phyloP scores from a whole-genome alignment of 2,797 vertebrate species.

The Acrossocheilus fasciatus region DNA sequence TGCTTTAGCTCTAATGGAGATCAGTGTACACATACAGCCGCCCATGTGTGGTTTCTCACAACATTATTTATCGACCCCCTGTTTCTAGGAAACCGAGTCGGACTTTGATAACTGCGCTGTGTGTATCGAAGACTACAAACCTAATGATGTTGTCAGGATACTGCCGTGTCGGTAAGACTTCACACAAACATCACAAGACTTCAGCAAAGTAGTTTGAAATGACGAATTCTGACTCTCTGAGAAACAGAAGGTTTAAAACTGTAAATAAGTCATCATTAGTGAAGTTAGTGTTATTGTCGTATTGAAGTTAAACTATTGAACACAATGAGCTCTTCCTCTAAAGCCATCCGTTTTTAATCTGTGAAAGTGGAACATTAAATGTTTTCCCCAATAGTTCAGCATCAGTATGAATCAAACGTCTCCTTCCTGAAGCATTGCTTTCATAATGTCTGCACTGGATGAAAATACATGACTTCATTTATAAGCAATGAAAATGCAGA shows the following conservation, averaged over 20 bases:
- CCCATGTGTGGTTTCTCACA: constrained; percentile 10
- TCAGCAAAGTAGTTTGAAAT: neutral
- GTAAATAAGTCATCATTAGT: neutral
- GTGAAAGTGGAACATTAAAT: neutral
- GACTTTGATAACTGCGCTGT: constrained; percentile 99
- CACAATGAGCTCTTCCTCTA: neutral
- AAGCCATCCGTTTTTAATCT: neutral
- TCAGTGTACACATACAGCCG: constrained; percentile 14
- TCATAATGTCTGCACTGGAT: neutral
- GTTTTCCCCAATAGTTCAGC: neutral
- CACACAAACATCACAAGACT: neutral
- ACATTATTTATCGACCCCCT: neutral
- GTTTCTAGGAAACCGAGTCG: constrained; percentile 90
- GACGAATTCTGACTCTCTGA: neutral
- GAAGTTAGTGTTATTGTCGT: neutral
- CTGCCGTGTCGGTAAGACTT: constrained; percentile 91
- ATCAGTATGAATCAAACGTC: neutral
- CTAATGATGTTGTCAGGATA: constrained; percentile 94
- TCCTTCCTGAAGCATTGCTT: neutral
- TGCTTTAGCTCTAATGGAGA: constrained; percentile 29
- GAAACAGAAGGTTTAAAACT: neutral
- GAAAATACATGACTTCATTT: neutral
- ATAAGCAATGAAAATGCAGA: no score
- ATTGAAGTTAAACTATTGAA: neutral
- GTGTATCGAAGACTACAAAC: constrained; percentile 97